These are phyloP conservation scores for Carassius gibelio DNA, from an alignment of 2,113 vertebrate genomes.

Conservation along the genomic window DNA sequence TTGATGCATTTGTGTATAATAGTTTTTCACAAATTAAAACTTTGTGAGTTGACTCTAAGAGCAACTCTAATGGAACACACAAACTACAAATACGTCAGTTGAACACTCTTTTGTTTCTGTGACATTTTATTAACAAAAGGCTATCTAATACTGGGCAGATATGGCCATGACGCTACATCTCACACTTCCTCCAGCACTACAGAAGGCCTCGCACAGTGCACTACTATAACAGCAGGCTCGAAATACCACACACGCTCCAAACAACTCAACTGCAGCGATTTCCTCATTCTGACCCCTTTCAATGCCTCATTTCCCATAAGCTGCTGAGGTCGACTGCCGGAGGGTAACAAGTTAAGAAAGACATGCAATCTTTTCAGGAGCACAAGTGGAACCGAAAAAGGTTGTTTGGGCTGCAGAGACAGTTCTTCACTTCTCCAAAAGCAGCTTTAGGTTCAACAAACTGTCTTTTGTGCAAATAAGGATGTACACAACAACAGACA, in stretches of 20 bases:
- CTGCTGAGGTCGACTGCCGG: not conserved
- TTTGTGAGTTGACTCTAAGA: no score
- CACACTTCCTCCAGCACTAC: not conserved
- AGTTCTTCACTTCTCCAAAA: not conserved
- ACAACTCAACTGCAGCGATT: not conserved
- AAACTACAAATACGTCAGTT: not conserved
- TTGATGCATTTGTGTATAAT: no score
- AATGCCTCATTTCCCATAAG: conserved; percentile 24
- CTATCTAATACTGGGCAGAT: not conserved
- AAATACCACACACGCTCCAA: not conserved
- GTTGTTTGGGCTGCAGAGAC: not conserved
- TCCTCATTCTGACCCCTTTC: conserved; percentile 34
- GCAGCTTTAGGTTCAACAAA: not conserved
- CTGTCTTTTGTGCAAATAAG: conserved; percentile 13
- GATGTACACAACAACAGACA: not conserved
- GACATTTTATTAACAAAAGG: not conserved
- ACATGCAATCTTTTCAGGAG: not conserved
- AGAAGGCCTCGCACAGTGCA: not conserved
- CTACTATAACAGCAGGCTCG: no score
- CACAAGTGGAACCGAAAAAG: conserved; percentile 19
- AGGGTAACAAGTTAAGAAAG: not conserved
- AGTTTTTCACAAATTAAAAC: no score
- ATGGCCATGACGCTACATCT: not conserved
- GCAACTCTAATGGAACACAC: not conserved
- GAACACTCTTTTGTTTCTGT: not conserved